Conservation (phyloP, 1,140 invertebrate species). For the Drosophila subpulchrella region DNA sequence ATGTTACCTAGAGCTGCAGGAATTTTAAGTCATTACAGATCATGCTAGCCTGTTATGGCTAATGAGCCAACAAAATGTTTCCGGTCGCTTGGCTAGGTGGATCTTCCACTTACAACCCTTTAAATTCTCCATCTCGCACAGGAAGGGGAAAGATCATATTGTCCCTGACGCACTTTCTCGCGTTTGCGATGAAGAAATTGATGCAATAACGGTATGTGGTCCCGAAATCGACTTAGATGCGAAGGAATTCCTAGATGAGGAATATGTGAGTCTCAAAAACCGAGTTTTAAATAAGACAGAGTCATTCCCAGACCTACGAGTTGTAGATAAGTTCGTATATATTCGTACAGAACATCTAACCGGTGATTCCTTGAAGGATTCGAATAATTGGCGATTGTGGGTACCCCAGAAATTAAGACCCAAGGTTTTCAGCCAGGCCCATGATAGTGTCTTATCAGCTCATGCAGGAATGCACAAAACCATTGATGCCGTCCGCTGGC, state of each 20-base stretch:
- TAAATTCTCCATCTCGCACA: background rate
- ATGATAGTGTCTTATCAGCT: slow-evolving; percentile 8
- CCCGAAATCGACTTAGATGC: too few relatives aligned
- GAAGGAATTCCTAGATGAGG: background rate
- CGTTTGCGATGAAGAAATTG: too few relatives aligned
- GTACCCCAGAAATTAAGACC: slow-evolving; percentile 1
- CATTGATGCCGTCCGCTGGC: slow-evolving; percentile 11
- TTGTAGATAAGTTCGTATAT: slow-evolving; percentile 5
- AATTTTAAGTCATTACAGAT: slow-evolving; percentile 12
- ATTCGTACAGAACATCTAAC: slow-evolving; percentile 14
- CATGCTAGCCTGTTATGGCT: slow-evolving; percentile 6
- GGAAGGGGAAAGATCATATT: too few relatives aligned
- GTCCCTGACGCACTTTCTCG: too few relatives aligned
- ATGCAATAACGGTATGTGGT: too few relatives aligned
- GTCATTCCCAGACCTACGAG: background rate
- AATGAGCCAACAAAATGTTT: slow-evolving; percentile 15
- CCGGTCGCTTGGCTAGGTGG: background rate
- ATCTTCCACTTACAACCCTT: background rate
- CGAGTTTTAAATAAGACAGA: too few relatives aligned
- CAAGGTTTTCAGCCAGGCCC: slow-evolving; percentile 4
- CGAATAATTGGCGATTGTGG: slow-evolving; percentile 18
- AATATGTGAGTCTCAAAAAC: too few relatives aligned
- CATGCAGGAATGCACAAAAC: slow-evolving; percentile 34
- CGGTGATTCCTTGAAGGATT: background rate
- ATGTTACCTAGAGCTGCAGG: slow-evolving; percentile 7